phyloP scores from a whole-genome alignment of 2,113 vertebrate genomes.

The Oreochromis aureus region DNA sequence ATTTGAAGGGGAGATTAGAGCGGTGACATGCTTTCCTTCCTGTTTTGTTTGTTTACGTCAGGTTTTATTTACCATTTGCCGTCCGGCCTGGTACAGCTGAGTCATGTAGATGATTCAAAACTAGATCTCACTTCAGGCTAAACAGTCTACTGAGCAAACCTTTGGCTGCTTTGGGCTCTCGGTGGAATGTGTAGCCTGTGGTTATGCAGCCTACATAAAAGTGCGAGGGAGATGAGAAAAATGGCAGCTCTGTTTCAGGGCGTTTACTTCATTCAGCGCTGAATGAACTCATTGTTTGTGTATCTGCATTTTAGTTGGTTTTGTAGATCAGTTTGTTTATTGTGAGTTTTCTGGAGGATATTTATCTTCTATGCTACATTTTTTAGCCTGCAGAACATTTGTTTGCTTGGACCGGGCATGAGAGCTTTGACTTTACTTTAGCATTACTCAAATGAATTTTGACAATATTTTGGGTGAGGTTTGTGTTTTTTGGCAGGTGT shows the following conservation, averaged over 20 bases:
- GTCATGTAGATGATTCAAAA: background rate
- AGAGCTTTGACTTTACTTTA: background rate
- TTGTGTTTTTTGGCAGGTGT: background rate
- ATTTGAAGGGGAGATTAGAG: background rate
- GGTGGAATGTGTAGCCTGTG: slow-evolving; percentile 32
- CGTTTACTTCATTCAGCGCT: background rate
- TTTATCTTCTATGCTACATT: background rate
- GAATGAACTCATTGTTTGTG: slow-evolving; percentile 45
- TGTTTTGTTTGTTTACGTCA: background rate
- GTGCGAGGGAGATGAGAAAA: slow-evolving; percentile 16
- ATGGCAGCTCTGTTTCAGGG: slow-evolving; percentile 22
- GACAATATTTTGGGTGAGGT: background rate
- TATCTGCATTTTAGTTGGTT: background rate
- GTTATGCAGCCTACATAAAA: slow-evolving; percentile 18
- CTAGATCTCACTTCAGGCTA: background rate
- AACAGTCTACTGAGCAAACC: background rate
- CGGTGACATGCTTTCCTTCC: background rate
- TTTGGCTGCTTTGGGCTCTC: background rate
- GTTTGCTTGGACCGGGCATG: fast-evolving
- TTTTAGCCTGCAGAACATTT: background rate
- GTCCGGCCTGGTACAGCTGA: background rate
- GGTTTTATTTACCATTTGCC: background rate
- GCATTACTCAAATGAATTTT: background rate
- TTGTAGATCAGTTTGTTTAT: background rate
- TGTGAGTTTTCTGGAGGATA: background rate